phyloP scores from a whole-genome alignment of 1,140 invertebrate species.

The Bombus vancouverensis region DNA sequence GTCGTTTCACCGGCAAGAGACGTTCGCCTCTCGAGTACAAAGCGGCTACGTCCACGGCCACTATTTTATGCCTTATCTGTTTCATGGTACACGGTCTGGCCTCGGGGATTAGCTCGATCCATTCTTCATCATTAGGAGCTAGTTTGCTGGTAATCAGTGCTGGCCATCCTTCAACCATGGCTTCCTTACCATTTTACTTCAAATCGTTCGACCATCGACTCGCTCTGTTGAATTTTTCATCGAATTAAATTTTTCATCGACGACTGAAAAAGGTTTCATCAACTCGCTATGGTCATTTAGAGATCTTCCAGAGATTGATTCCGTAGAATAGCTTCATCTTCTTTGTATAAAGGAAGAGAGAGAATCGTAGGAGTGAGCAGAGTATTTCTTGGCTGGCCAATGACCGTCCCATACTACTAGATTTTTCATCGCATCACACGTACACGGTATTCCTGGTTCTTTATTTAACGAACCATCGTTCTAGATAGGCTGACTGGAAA shows the following conservation, averaged over 20 bases:
- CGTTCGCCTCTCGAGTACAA: background rate
- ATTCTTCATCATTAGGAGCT: conserved; percentile 58
- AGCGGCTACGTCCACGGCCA: conserved; percentile 1
- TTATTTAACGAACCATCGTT: conserved; percentile 5
- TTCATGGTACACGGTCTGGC: background rate
- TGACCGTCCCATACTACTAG: background rate
- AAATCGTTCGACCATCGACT: background rate
- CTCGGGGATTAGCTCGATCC: conserved; percentile 12
- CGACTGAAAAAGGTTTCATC: background rate
- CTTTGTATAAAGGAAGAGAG: background rate
- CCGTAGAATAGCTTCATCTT: too few relatives aligned
- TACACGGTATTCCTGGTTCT: background rate
- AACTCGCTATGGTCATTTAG: background rate
- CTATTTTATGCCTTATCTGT: conserved; percentile 23
- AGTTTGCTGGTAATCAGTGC: conserved; percentile 31
- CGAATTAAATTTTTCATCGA: background rate
- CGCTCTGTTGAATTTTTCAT: background rate
- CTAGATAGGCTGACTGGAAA: background rate
- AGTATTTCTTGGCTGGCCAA: conserved; percentile 21
- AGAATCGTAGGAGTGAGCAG: background rate
- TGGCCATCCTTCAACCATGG: conserved; percentile 28
- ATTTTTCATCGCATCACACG: background rate
- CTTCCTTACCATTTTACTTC: background rate
- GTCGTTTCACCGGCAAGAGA: conserved; percentile 5
- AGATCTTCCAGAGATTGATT: background rate